These are phyloP conservation scores for Poecilobothrus nobilitatus DNA, from an alignment of 2,888 invertebrate genomes.

Conservation along the genomic window DNA sequence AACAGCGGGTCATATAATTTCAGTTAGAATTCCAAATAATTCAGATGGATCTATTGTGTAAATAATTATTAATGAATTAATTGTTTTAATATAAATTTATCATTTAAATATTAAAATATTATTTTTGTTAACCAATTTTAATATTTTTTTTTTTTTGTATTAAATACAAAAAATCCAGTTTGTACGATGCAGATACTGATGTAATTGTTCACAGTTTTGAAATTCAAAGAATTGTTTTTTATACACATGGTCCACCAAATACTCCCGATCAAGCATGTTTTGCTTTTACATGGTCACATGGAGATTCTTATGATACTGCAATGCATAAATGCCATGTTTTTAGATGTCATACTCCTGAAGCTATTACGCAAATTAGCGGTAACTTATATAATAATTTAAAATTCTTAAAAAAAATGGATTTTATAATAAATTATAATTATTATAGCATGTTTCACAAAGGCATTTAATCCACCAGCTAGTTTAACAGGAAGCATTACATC, in stretches of 20 bases:
- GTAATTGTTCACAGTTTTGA: conserved; percentile 78
- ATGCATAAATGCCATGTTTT: conserved; percentile 97
- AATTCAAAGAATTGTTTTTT: conserved; percentile 88
- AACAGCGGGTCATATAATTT: conserved; percentile 71
- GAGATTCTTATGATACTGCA: conserved; percentile 76
- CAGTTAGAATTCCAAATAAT: conserved; percentile 84
- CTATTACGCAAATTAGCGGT: conserved; percentile 72
- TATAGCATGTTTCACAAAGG: conserved; percentile 77
- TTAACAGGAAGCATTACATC: conserved; percentile 68
- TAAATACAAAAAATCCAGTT: conserved; percentile 45
- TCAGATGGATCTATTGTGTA: conserved; percentile 91
- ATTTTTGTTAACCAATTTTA: conserved; percentile 9
- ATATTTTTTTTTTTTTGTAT: neutral
- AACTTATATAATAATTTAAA: conserved; percentile 32
- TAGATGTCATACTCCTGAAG: conserved; percentile 88
- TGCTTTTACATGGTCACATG: conserved; percentile 95
- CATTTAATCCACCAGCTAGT: conserved; percentile 80
- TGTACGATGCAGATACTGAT: conserved; percentile 71
- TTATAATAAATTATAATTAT: conserved; percentile 16
- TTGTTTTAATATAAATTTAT: neutral
- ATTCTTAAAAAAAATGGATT: neutral
- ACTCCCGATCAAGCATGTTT: conserved; percentile 87
- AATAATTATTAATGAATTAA: conserved; percentile 43
- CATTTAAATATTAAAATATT: neutral
- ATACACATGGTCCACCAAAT: conserved; percentile 79